These are phyloP conservation scores for Athalia rosae DNA, from an alignment of 2,888 invertebrate genomes.

Conservation along the genomic window DNA sequence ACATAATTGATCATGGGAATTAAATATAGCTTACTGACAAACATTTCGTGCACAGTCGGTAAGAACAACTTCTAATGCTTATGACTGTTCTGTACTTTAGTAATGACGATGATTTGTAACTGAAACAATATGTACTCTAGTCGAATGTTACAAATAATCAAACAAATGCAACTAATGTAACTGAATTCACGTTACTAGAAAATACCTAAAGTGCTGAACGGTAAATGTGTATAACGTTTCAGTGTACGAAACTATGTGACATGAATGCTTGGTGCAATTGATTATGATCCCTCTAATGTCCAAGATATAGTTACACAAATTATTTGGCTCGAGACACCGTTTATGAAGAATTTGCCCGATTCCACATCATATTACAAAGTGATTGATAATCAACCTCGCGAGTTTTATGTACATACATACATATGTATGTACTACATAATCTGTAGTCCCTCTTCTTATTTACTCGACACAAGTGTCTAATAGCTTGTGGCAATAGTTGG, in stretches of 20 bases:
- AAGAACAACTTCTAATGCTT: neutral
- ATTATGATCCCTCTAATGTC: neutral
- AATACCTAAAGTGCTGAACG: conserved; percentile 39
- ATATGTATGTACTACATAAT: too few species aligned
- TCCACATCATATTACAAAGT: too few species aligned
- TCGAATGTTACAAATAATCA: conserved; percentile 47
- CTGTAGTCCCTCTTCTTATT: conserved; percentile 44
- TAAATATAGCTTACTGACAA: neutral
- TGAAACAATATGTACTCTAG: conserved; percentile 41
- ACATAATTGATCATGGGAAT: neutral
- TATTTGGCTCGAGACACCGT: neutral
- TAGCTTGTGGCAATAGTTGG: conserved; percentile 19
- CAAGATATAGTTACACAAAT: neutral
- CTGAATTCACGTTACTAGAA: conserved; percentile 9
- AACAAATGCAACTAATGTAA: conserved; percentile 20
- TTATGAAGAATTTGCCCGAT: too few species aligned
- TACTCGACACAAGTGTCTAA: conserved; percentile 31
- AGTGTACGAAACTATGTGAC: conserved; percentile 22
- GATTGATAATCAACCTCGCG: too few species aligned
- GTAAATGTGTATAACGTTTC: conserved; percentile 3
- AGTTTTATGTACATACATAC: too few species aligned
- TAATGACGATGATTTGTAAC: conserved; percentile 12
- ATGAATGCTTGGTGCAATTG: neutral
- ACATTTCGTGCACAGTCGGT: conserved; percentile 32
- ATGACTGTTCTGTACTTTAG: conserved; percentile 28